Conservation (phyloP, 2,797 vertebrate species). For the Bryconaethiops microstoma region DNA sequence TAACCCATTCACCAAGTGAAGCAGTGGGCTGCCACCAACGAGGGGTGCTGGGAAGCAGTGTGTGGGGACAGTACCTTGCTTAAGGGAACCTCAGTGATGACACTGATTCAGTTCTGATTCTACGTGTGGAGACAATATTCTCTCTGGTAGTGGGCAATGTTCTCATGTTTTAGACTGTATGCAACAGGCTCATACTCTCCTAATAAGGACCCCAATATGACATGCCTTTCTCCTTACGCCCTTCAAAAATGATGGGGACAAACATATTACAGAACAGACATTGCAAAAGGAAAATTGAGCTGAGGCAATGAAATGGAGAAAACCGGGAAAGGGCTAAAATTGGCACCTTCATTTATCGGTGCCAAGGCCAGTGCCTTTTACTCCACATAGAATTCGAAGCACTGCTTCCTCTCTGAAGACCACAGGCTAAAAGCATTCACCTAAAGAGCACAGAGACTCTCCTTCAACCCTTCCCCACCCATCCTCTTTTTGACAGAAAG, state of each 20-base stretch:
- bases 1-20: too few relatives aligned
- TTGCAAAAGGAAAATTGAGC: slow-evolving; percentile 48
- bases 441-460: background rate
- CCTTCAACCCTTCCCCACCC: background rate
- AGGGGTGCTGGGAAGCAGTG: too few relatives aligned
- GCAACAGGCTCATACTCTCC: background rate
- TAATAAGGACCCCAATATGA: slow-evolving; percentile 43
- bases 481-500: slow-evolving; percentile 49
- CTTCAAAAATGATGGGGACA: slow-evolving; percentile 72
- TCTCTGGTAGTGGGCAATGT: slow-evolving; percentile 35
- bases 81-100: too few relatives aligned
- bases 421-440: slow-evolving; percentile 56
- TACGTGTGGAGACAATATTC: background rate
- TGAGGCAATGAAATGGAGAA: slow-evolving; percentile 35
- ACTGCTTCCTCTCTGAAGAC: slow-evolving; percentile 41
- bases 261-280: slow-evolving; percentile 61
- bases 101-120: background rate
- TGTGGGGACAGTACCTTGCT: too few relatives aligned
- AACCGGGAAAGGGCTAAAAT: slow-evolving; percentile 31
- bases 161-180: slow-evolving; percentile 18
- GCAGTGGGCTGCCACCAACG: too few relatives aligned
- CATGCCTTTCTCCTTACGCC: slow-evolving; percentile 60
- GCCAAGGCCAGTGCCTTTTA: slow-evolving; percentile 41
- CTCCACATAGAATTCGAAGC: slow-evolving; percentile 31
- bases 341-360: slow-evolving; percentile 53